Evolutionary conservation across 2,888 invertebrate species (phyloP), one percentile per base, ranked within the genome.

Genomic region (Alloplasta piceator): DNA sequence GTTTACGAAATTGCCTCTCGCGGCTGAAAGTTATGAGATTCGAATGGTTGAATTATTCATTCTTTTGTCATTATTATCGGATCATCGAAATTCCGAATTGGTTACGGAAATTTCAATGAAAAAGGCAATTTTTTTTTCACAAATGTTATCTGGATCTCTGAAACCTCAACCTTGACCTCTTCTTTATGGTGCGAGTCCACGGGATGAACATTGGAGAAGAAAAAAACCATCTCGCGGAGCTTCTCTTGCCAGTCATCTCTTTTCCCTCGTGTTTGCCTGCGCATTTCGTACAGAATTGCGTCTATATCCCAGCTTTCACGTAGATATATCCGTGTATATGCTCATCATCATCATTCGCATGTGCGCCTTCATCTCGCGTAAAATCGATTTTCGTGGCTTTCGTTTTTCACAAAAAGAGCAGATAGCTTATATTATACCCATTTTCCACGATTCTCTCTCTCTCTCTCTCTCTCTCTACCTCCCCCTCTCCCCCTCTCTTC

Each of bases 331-430:
- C 3, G 26, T 26, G 26, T 26, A 26, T 3, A 26, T 26, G 36
- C 64, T 58, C 68, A 46, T 58, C 72, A 72, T 73, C 72, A 73
- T 73, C 72, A 58, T 71, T 41, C 46, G 43, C 43, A 12, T 16
- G 46, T 64, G 6, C 26, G 26, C 16, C 12, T 52, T 52, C 12
- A 26, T 48, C 46, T n/a, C 5, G 41, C 7, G 38, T 52, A 56
- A 70, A 79, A 79, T 79, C 64, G 70, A 79, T 79, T 75, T 64
- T 52, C 70, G 73, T 43, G 52, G 73, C 67, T 67, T 55, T 72
- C 41, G 41, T 73, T 78, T 78, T 73, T 73, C 75, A 60, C 58
- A 38, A 66, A 75, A 50, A 58, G 66, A 10, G 10, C 48, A 12
- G 10, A 48, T 48, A 48, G 46, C 10, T 72, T 70, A 60, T 43